phyloP scores from a whole-genome alignment of 2,888 invertebrate genomes.

The Cephus sareptanus region DNA sequence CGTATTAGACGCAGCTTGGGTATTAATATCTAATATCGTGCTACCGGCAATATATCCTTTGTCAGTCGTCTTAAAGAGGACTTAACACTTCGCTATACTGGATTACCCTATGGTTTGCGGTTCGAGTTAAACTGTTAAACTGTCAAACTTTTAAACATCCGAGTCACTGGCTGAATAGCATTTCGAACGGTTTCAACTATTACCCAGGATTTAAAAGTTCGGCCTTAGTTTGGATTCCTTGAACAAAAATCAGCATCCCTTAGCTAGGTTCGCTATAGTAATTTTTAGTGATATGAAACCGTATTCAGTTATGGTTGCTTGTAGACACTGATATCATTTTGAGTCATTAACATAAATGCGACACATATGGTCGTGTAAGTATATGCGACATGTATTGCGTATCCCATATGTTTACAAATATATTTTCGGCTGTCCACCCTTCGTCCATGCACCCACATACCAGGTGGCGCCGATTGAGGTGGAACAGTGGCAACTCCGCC shows the following conservation, averaged over 20 bases:
- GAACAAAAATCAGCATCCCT: not conserved
- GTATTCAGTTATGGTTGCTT: too few relatives aligned
- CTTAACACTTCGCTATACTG: not conserved
- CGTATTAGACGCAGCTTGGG: conserved; percentile 51
- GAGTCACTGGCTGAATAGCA: not conserved
- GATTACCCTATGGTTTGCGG: not conserved
- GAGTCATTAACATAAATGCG: too few relatives aligned
- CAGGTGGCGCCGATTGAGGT: too few relatives aligned
- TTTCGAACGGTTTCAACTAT: not conserved
- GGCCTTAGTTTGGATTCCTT: not conserved
- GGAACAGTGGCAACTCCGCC: too few relatives aligned
- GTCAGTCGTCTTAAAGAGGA: conserved; percentile 54
- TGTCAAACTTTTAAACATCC: not conserved
- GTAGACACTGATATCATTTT: too few relatives aligned
- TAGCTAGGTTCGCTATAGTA: not conserved
- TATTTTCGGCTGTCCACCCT: too few relatives aligned
- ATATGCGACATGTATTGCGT: too few relatives aligned
- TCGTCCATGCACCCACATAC: too few relatives aligned
- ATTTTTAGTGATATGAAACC: too few relatives aligned
- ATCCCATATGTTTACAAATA: too few relatives aligned
- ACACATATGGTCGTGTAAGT: too few relatives aligned
- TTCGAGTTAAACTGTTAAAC: not conserved
- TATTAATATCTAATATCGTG: conserved; percentile 66
- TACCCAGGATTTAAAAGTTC: not conserved
- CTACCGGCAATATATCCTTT: conserved; percentile 58